Conservation (phyloP, 2,797 vertebrate species). For the Spheniscus humboldti region DNA sequence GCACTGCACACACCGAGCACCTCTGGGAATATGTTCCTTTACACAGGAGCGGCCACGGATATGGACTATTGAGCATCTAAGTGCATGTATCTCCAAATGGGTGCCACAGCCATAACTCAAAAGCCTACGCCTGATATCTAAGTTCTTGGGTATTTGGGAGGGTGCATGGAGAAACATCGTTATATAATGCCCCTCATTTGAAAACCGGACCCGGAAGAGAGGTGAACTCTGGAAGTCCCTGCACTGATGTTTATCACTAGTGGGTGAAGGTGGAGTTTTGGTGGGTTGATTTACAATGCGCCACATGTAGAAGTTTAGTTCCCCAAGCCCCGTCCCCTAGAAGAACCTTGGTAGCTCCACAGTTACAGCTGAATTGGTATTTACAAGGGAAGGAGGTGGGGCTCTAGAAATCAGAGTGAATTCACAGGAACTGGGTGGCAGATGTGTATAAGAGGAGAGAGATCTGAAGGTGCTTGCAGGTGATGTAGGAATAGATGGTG, state of each 20-base stretch:
- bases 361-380: not conserved
- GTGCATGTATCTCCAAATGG: not conserved
- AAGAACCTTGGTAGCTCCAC: not conserved
- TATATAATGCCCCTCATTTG: not conserved
- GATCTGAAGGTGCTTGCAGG: not conserved
- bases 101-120: not conserved
- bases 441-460: not conserved
- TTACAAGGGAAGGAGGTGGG: not conserved
- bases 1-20: rapidly evolving
- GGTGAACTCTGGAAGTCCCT: not conserved
- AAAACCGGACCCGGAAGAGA: not conserved
- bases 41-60: not conserved
- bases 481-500: not conserved
- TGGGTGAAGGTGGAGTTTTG: not conserved
- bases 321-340: not conserved
- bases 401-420: not conserved
- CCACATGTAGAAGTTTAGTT: not conserved
- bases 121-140: rapidly evolving
- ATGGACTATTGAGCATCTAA: not conserved
- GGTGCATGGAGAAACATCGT: rapidly evolving
- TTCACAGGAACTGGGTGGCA: not conserved
- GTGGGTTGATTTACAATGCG: not conserved
- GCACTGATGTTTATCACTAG: no score
- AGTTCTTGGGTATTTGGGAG: not conserved
- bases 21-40: not conserved